Percentiles rank a stretch among this genome's conserved stretches.
Conservation (phyloP, 2,113 vertebrate species). For the Megaptera novaeangliae region DNA sequence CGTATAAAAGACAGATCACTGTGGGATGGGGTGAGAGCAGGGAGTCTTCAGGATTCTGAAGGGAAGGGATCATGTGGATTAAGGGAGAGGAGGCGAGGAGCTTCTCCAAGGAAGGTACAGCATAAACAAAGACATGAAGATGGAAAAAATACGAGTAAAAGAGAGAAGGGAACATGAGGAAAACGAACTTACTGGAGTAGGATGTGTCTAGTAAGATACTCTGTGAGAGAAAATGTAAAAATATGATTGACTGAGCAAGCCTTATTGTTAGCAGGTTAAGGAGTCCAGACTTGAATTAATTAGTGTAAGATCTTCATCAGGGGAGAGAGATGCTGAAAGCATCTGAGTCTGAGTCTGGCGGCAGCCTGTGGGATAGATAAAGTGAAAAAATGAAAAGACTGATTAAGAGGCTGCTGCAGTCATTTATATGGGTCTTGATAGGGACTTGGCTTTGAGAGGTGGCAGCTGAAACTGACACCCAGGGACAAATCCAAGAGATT, state of each 20-base stretch:
- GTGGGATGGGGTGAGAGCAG: neutral
- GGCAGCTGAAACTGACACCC: neutral
- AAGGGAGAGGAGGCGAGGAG: neutral
- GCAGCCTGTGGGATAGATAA: neutral
- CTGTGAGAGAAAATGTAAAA: neutral
- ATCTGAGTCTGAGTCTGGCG: neutral
- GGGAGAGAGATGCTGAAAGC: conserved; percentile 5
- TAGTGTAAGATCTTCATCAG: neutral
- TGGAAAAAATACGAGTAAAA: neutral
- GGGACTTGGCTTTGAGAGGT: conserved; percentile 22
- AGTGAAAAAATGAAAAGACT: neutral
- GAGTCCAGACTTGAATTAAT: neutral
- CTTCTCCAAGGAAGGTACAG: neutral
- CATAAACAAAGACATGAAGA: neutral
- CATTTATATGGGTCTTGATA: conserved; percentile 15
- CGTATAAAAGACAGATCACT: neutral
- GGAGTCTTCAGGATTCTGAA: neutral
- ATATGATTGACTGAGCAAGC: neutral
- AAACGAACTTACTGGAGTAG: neutral
- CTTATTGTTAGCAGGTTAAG: neutral
- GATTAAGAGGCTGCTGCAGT: neutral
- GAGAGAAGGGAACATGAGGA: neutral
- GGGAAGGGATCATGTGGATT: neutral
- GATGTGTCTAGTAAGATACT: neutral
- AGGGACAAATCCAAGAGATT: neutral